A percentile compares a stretch with the other conserved stretches of the same genome.
phyloP scores from a whole-genome alignment of 1,140 invertebrate species.

The Ceratoteleas bidentatus region DNA sequence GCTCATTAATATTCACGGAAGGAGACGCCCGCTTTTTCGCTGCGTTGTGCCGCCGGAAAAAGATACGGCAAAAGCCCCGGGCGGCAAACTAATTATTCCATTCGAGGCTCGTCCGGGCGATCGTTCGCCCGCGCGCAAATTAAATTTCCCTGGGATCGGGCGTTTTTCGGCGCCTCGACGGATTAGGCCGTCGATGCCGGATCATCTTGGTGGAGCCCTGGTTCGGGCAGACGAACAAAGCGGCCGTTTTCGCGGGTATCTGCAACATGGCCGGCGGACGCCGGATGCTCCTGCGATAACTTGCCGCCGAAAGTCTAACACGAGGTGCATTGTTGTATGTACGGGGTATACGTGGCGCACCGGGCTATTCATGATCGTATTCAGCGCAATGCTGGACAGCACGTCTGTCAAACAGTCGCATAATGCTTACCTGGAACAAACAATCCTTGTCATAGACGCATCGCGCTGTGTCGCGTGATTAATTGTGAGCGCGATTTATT shows the following conservation, averaged over 20 bases:
- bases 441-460: conserved; percentile 37
- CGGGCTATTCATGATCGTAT: conserved; percentile 28
- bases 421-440: conserved; percentile 65
- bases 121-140: background rate
- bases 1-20: conserved; percentile 78
- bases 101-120: conserved; percentile 14
- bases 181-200: too few relatives aligned
- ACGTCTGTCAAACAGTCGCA: conserved; percentile 41
- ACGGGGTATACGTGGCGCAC: conserved; percentile 28
- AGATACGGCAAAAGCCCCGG: conserved; percentile 70
- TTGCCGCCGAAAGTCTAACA: conserved; percentile 47
- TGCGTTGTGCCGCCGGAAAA: conserved; percentile 75
- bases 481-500: conserved; percentile 35
- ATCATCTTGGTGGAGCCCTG: too few relatives aligned
- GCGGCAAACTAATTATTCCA: conserved; percentile 29
- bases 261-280: conserved; percentile 40
- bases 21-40: conserved; percentile 76
- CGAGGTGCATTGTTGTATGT: conserved; percentile 48
- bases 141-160: background rate
- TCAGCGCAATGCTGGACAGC: conserved; percentile 26
- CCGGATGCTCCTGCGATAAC: conserved; percentile 51
- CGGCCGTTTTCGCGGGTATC: conserved; percentile 36
- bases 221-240: conserved; percentile 5
- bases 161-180: too few relatives aligned
- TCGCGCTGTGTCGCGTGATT: conserved; percentile 25